A percentile compares a stretch with the other conserved stretches of the same genome.
phyloP scores from a whole-genome alignment of 2,113 vertebrate genomes.

The Baryphthengus martii region DNA sequence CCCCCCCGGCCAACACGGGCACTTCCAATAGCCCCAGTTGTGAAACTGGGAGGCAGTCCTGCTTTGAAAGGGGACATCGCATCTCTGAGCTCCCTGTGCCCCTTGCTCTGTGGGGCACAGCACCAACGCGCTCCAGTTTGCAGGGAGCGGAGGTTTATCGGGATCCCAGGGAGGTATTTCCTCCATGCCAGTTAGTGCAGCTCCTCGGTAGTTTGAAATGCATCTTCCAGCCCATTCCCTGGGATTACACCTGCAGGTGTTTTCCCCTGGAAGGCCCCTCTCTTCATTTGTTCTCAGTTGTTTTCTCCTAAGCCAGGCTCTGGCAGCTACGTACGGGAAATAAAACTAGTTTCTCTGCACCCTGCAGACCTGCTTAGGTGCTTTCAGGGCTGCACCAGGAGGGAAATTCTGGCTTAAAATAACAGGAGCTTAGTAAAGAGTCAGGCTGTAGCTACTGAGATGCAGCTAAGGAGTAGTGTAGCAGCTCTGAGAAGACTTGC shows the following conservation, averaged over 20 bases:
- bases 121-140: rapidly evolving
- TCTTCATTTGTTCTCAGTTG: neutral
- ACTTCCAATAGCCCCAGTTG: neutral
- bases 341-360: neutral
- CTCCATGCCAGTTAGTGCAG: neutral
- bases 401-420: neutral
- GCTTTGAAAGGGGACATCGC: neutral
- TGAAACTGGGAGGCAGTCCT: neutral
- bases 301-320: neutral
- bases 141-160: neutral
- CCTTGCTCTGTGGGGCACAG: neutral
- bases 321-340: neutral
- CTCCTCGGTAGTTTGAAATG: neutral
- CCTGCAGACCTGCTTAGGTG: neutral
- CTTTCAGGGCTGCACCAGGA: neutral
- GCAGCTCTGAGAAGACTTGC: neutral
- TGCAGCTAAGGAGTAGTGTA: neutral
- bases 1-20: rapidly evolving
- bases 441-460: neutral
- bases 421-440: neutral
- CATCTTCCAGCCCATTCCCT: neutral
- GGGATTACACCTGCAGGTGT: neutral
- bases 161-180: neutral
- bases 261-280: neutral
- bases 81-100: neutral